Base-by-base conservation (phyloP, 2,888 invertebrate genomes). In the Hypercompe scribonia region DNA sequence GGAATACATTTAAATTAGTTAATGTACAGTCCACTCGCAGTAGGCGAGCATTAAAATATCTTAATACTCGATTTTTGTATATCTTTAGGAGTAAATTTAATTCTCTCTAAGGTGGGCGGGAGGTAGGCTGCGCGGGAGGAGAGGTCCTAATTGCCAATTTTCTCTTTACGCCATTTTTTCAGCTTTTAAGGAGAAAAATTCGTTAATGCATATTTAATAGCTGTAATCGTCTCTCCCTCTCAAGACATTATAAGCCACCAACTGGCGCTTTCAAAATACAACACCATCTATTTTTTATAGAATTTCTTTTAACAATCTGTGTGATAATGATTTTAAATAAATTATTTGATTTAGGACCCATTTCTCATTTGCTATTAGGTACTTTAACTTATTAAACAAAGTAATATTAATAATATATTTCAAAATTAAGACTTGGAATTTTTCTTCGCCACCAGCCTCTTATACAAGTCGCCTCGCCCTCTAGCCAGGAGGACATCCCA, bases 201-300 rank as follows among this genome's bases (percentile, higher is more conserved):
- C 95, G 95, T 95, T 95, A 95, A 94, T 95, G 95, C 94, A 95
- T 95, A 95, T 95, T 95, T 95, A 95, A 95, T 95, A 92, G 94
- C 87, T 78, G 84, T 95, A 95, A 95, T 95, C 94, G 94, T 89
- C 92, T 90, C 92, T 89, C 92, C 92, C 89, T 89, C 90, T 88
- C 83, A 84, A 86, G 79, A 86, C 87, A 88, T 90, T 88, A 88
- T 80, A 83, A 83, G 84, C 83, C 86, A 85, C 86, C 86, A 83
- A 84, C 82, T 84, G 83, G 79, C 82, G 84, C 82, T 87, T 87
- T 83, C 84, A 84, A 85, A 86, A 82, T 85, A 87, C 82, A 77
- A 75, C 66, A 73, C 78, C 78, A 73, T 81, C 66, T 81, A 76
- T 71, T 75, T 71, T 34, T 68, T 76, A 73, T 74, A 78, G 68